Conservation (phyloP, 2,888 invertebrate species). For the Notodonta ziczac region DNA sequence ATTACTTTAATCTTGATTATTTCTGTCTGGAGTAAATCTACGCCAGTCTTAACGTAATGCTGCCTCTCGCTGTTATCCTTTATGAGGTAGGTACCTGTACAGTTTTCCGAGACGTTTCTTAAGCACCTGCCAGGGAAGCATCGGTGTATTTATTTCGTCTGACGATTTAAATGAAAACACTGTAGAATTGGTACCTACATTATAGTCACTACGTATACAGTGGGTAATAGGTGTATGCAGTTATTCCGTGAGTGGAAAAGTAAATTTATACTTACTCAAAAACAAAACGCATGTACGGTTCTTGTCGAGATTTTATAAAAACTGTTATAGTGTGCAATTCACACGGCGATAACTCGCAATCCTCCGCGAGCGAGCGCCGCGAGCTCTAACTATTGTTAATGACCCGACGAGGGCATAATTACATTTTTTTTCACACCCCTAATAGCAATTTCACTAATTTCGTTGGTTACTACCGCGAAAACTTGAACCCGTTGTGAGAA, state of each 20-base stretch:
- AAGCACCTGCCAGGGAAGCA: not conserved
- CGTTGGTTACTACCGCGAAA: slow-evolving; percentile 57
- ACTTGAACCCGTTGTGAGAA: slow-evolving; percentile 31
- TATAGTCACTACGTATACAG: no score
- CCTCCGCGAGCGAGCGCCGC: slow-evolving; percentile 38
- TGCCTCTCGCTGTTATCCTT: slow-evolving; percentile 1
- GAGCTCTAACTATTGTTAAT: slow-evolving; percentile 77
- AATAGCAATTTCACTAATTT: slow-evolving; percentile 77
- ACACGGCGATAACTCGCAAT: slow-evolving; percentile 43
- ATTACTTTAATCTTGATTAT: slow-evolving; percentile 27
- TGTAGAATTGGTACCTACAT: no score
- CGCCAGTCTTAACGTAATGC: slow-evolving; percentile 10
- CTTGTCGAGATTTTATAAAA: slow-evolving; percentile 30
- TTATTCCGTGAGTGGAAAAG: not conserved
- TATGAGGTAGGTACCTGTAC: not conserved
- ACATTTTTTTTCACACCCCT: slow-evolving; percentile 73
- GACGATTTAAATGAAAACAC: not conserved
- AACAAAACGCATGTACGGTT: slow-evolving; percentile 2
- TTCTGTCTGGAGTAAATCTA: slow-evolving; percentile 11
- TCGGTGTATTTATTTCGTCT: not conserved
- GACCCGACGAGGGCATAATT: slow-evolving; percentile 78
- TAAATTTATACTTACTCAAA: not conserved
- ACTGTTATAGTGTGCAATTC: slow-evolving; percentile 38
- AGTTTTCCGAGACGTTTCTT: not conserved
- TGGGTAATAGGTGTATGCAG: no score